Base-by-base conservation (phyloP, 1,140 invertebrate genomes). In the Ceratina australensis region DNA sequence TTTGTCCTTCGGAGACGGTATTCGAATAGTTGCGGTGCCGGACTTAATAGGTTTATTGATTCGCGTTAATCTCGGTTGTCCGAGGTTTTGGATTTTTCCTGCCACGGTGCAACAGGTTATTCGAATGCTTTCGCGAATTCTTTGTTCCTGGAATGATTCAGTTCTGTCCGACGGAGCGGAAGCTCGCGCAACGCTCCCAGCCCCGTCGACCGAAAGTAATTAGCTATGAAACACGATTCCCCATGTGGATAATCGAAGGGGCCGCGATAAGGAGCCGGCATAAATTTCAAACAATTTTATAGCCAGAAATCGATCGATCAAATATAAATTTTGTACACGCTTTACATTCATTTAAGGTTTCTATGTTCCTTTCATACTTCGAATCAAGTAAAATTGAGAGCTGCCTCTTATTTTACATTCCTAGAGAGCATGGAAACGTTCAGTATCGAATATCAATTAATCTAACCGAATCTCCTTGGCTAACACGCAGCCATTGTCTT, bases 81-180 rank as follows among this genome's bases (percentile, higher is more conserved):
- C 16, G 57, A 26, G 24, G 13, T 52, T 72, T 72, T 22, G 10
- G 71, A 50, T 22, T 63, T 52, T 49, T 52, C 16, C 18, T 52
- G 15, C 5, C n/a, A 15, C n/a, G n/a, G 22, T 52, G 59, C 69
- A 61, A 72, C 69, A 61, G 57, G 69, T 72, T 52, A 71, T 71
- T 71, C 28, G 16, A 71, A 59, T 71, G 20, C 54, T n/a, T 71
- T 18, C 28, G 18, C n/a, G 28, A 18, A 69, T 57, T 69, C 54
- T 69, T 69, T 69, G 28, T 57, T 57, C n/a, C 18, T 18, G 4
- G 1, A 15, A 42, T 52, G 26, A 8, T 22, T 67, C 5, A 20
- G 64, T 28, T 52, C 49, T 67, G 5, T 66, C 47, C 52, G 33
- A 42, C 33, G 2, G 33, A 42, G 33, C 33, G 33, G 33, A 42